Evolutionary conservation across 2,113 vertebrate genomes (phyloP), one percentile per base, ranked within the genome.

Genomic region (Seriola rivoliana): DNA sequence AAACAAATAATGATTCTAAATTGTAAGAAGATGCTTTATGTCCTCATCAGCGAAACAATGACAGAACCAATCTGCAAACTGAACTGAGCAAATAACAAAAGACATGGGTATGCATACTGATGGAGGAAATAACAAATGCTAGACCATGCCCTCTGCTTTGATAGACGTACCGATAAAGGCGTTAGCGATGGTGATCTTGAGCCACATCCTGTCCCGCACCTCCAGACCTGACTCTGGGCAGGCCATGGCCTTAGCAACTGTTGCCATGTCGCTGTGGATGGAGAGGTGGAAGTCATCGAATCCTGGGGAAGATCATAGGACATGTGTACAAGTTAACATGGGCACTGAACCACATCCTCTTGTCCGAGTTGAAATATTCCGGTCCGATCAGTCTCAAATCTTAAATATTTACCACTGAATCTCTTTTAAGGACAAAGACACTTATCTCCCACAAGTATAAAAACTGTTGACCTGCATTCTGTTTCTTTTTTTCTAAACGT

Each of bases 221-320:
- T 99, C 98, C 69, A 99, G 93, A 81, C 98, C 98, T 0, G 98
- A 99, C 90, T 99, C 98, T 36, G 97, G 96, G 62, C 97, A 99
- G 80, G 97, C 98, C 98, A 99, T 99, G 55, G 98, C 98, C 94
- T 99, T 99, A 69, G 98, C 98, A 25, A 99, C 96, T 6, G 97
- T 98, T 32, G 97, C 97, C 97, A 99, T 99, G 92, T 99, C 98
- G 4, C 96, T 99, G 95, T 99, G 98, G 93, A 99, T 97, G 92
- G 98, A 99, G 89, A 99, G 96, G 94, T 99, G 98, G 94, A 99
- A 99, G 94, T 99, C 98, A 78, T 99, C 98, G 86, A 99, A 97
- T 81, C 98, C 98, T 99, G 94, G 25, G 44, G 77, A 70, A 78
- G 34, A 60, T 6, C 17, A 88, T 44, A 89, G 5, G 36, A 75